A percentile compares a stretch with the other conserved stretches of the same genome.
These are phyloP conservation scores for Sisyra nigra DNA, from an alignment of 2,888 invertebrate genomes.

Conservation along the genomic window DNA sequence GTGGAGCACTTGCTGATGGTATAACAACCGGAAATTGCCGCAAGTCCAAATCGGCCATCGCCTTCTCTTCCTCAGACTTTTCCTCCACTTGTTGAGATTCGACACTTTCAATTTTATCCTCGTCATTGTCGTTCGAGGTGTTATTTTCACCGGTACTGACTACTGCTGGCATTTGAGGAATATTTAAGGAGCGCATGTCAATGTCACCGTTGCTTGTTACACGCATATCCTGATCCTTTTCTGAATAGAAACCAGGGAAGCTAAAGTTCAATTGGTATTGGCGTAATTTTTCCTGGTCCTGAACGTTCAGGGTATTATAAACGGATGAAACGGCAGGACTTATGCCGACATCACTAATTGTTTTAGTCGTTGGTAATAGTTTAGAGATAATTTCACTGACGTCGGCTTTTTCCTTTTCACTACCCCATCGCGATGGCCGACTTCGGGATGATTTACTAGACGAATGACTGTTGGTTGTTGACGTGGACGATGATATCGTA, in stretches of 20 bases:
- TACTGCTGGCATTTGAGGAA: conserved; percentile 9
- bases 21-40: not conserved
- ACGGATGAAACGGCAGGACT: not conserved
- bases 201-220: conserved; percentile 26
- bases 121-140: not conserved
- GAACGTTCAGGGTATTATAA: conserved; percentile 10
- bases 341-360: not conserved
- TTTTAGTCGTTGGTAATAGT: not conserved
- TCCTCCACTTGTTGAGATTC: not conserved
- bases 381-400: not conserved
- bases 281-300: conserved; percentile 13
- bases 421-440: conserved; percentile 26
- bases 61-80: conserved; percentile 5
- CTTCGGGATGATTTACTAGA: conserved; percentile 14
- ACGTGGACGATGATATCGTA: no score
- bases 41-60: conserved; percentile 2
- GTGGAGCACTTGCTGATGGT: not conserved
- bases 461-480: no score
- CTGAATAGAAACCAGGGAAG: conserved; percentile 18
- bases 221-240: conserved; percentile 27
- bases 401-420: conserved; percentile 6
- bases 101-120: not conserved
- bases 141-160: not conserved
- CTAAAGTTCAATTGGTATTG: conserved; percentile 14
- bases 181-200: conserved; percentile 25